Base-by-base conservation (phyloP, 64 coral and sea anemone genomes). In the Acropora yongei region DNA sequence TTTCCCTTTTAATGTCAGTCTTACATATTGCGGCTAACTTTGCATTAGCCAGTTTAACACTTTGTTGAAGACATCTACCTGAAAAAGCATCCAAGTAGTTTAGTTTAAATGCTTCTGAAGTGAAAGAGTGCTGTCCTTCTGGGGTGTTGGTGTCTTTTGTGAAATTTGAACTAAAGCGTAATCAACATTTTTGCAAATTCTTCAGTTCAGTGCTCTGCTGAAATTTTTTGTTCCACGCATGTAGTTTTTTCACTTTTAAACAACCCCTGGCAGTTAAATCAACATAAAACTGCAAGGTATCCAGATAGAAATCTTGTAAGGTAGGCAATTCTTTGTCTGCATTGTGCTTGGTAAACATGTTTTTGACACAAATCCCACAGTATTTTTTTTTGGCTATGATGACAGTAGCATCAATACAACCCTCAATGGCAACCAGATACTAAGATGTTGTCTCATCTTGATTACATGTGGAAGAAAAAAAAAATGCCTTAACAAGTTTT, bases 81-180 rank as follows among this genome's bases (percentile, higher is more conserved):
- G 30, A 30, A 30, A 30, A 30, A 30, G 30, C 30, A 30, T 30
- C 30, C 30, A 30, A 30, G 30, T 30, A 30, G 30, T 30, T 30
- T 30, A 30, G 30, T 44, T 4, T 78, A 45, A 16, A 10, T 1
- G 11, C 14, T 16, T 76, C 46, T 11, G 49, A 2, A 78, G 16
- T 66, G 44, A 41, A 8, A 65, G 63, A 65, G 82, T 85, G 82
- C 44, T 72, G 82, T 85, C 82, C 30, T 30, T 30, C 30, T 30
- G 30, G 30, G 30, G 30, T 30, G 30, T 30, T 30, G 30, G 30
- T 12, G 9, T 8, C 11, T 72, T 44, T 85, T 85, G 82, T 85
- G 82, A 85, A 85, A 85, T 85, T 85, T 72, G 82, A 85, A 85
- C 82, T 85, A 20, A 2, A 1, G 82, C 49, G 82, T 39, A 85